Evolutionary conservation across 2,888 invertebrate species (phyloP), one percentile per base, ranked within the genome.

Genomic region (Pterostichus madidus): DNA sequence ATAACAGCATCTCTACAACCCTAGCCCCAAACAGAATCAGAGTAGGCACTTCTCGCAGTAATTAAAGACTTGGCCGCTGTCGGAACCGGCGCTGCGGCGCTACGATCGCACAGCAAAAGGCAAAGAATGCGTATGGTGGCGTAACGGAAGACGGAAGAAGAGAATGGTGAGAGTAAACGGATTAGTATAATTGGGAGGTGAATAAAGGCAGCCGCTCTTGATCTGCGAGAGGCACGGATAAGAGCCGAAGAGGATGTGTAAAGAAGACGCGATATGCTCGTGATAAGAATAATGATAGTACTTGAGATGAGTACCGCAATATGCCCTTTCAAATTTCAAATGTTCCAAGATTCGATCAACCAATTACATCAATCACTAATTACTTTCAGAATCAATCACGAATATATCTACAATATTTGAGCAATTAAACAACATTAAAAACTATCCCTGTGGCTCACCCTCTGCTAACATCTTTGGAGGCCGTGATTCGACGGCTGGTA

Each of bases 241-340:
- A 71, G 68, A 71, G 17, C 39, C 8, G 39, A 39, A 39, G 56
- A 24, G 5, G 44, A 44, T 71, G 44, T 71, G 44, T 17, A 44
- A 44, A 71, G 68, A 39, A 17, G 68, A 39, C 68, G 56, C 24
- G 24, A 24, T 3, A 24, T 6, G 56, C 17, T 56, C 68, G 44
- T 71, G 17, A 71, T 71, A 71, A 71, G 68, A 71, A 71, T 71
- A 17, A 71, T 71, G 68, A 71, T 71, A 71, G 44, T 71, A 71
- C 68, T 71, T 71, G 44, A 71, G 68, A 71, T 35, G 64, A 64
- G 35, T 4, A 32, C 64, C 13, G 39, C 13, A 64, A 64, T 64
- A 64, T 64, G 35, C 32, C 0, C 64, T 5, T 49, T 39, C 15
- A 71, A 71, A 71, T 71, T 39, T n/a, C n/a, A 17, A 7, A 8